Evolutionary conservation across 2,888 invertebrate species (phyloP).

Genomic region (Syrista parreyssii): DNA sequence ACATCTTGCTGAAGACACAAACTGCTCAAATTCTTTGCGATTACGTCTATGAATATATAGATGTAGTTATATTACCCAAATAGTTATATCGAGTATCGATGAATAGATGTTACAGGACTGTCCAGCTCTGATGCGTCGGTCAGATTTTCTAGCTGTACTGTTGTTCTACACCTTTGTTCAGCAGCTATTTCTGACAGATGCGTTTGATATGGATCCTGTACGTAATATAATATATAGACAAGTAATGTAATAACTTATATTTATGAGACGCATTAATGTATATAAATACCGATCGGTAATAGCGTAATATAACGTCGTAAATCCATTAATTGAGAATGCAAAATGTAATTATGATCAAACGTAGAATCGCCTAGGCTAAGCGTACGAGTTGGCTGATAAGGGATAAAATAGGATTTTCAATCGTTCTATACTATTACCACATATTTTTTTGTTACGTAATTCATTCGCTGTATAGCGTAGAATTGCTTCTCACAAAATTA

Average conservation of each 20-base stretch:
- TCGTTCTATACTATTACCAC: background rate
- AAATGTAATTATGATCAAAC: conserved; percentile 47
- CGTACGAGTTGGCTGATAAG: conserved; percentile 2
- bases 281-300: conserved; percentile 37
- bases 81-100: background rate
- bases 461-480: background rate
- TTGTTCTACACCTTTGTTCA: background rate
- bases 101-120: background rate
- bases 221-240: conserved; percentile 11
- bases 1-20: conserved; percentile 14
- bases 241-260: conserved; percentile 53
- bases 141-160: background rate
- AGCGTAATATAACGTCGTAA: conserved; percentile 30
- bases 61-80: conserved; percentile 25
- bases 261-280: conserved; percentile 52
- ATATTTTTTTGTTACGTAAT: background rate
- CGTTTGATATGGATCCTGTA: background rate
- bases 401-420: background rate
- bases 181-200: background rate
- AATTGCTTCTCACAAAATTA: background rate
- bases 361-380: conserved; percentile 31
- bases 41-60: conserved; percentile 37
- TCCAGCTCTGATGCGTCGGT: background rate
- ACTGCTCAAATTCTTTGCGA: conserved; percentile 51
- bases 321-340: conserved; percentile 31